These are phyloP conservation scores for Melieria omissa DNA, from an alignment of 2,888 invertebrate species.

Conservation along the genomic window DNA sequence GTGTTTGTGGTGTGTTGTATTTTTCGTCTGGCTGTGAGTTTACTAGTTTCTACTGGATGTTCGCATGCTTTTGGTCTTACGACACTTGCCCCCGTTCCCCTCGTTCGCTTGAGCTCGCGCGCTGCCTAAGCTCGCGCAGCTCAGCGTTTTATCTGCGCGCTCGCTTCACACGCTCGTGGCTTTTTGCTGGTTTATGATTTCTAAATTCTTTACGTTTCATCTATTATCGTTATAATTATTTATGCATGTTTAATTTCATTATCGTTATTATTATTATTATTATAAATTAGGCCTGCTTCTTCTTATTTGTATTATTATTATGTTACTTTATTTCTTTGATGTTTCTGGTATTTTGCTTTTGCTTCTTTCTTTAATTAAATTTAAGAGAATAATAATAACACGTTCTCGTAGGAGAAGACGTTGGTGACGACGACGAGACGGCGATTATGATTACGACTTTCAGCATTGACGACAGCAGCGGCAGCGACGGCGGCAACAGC, in stretches of 20 bases:
- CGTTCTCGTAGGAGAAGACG: slow-evolving; percentile 39
- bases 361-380: slow-evolving; percentile 41
- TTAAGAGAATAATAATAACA: slow-evolving; percentile 44
- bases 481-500: slow-evolving; percentile 29
- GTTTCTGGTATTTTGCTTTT: slow-evolving; percentile 40
- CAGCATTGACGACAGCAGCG: slow-evolving; percentile 38
- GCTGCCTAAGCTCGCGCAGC: too few relatives aligned
- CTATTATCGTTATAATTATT: slow-evolving; percentile 4
- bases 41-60: too few relatives aligned
- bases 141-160: neutral
- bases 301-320: slow-evolving; percentile 30
- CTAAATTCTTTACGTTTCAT: neutral
- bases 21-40: slow-evolving; percentile 29
- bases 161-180: neutral
- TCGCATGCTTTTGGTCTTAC: too few relatives aligned
- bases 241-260: slow-evolving; percentile 33
- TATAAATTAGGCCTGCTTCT: slow-evolving; percentile 23
- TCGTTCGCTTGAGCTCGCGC: too few relatives aligned
- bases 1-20: slow-evolving; percentile 15
- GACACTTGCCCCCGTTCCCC: too few relatives aligned
- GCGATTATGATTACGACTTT: slow-evolving; percentile 32
- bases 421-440: slow-evolving; percentile 34
- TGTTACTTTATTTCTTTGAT: slow-evolving; percentile 47
- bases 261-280: slow-evolving; percentile 27
- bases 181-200: slow-evolving; percentile 1